These are phyloP conservation scores for Protobothrops flavoviridis DNA, from an alignment of 2,113 vertebrate genomes.

Conservation along the genomic window DNA sequence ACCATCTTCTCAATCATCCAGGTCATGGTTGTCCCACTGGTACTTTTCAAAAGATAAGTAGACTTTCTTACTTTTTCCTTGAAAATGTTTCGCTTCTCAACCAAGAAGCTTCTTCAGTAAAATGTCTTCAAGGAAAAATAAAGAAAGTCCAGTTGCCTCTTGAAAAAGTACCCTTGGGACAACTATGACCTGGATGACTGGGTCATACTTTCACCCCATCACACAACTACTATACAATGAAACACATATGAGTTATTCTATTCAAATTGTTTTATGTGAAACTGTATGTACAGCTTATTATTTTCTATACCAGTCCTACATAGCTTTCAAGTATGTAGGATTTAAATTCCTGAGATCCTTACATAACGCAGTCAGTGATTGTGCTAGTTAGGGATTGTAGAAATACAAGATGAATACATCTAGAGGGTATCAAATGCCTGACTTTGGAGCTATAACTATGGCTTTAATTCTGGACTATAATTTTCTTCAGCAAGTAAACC, in stretches of 20 bases:
- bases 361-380: neutral
- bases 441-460: neutral
- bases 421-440: neutral
- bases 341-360: neutral
- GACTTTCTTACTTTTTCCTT: neutral
- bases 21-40: neutral
- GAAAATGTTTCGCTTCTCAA: neutral
- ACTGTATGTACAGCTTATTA: neutral
- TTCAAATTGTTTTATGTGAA: too few species aligned
- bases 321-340: neutral
- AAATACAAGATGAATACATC: neutral
- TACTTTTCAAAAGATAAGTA: neutral
- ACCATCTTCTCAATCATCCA: neutral
- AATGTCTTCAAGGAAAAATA: neutral
- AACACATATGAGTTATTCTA: neutral
- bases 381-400: neutral
- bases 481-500: neutral
- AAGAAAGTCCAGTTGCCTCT: neutral
- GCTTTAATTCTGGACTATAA: neutral
- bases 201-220: neutral
- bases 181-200: neutral
- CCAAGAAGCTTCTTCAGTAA: neutral
- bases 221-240: neutral
- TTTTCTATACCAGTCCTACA: neutral
- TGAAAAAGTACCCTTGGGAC: neutral